phyloP scores from a whole-genome alignment of 1,140 invertebrate species.

The Cataglyphis hispanica region DNA sequence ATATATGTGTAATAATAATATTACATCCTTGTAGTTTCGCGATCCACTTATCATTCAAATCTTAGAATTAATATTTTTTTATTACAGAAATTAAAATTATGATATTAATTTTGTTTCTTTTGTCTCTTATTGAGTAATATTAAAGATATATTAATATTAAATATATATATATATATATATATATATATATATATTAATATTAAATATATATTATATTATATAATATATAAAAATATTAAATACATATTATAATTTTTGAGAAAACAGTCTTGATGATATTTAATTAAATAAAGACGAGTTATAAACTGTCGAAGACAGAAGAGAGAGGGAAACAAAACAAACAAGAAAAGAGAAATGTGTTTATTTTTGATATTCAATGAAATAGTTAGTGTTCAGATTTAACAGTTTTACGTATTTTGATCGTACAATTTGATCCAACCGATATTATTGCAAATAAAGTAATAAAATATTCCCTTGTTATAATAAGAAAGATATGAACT shows the following conservation, averaged over 20 bases:
- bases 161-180: too few relatives aligned
- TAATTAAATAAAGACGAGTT: background rate
- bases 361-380: constrained; percentile 18
- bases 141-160: too few relatives aligned
- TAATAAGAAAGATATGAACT: constrained; percentile 4
- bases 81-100: background rate
- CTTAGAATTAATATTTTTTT: background rate
- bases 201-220: too few relatives aligned
- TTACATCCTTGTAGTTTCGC: background rate
- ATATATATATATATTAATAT: too few relatives aligned
- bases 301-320: background rate
- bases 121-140: constrained; percentile 1
- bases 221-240: too few relatives aligned
- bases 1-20: background rate
- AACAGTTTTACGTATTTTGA: constrained; percentile 34
- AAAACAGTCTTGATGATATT: background rate
- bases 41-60: constrained; percentile 11
- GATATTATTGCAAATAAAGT: constrained; percentile 11
- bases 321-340: background rate
- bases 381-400: constrained; percentile 5
- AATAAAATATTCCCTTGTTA: constrained; percentile 6
- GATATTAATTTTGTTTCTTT: constrained; percentile 30
- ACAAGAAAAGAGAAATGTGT: background rate
- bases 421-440: background rate
- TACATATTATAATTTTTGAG: background rate